These are phyloP conservation scores for Alaudala cheleensis DNA, from an alignment of 2,113 vertebrate species.

Conservation along the genomic window DNA sequence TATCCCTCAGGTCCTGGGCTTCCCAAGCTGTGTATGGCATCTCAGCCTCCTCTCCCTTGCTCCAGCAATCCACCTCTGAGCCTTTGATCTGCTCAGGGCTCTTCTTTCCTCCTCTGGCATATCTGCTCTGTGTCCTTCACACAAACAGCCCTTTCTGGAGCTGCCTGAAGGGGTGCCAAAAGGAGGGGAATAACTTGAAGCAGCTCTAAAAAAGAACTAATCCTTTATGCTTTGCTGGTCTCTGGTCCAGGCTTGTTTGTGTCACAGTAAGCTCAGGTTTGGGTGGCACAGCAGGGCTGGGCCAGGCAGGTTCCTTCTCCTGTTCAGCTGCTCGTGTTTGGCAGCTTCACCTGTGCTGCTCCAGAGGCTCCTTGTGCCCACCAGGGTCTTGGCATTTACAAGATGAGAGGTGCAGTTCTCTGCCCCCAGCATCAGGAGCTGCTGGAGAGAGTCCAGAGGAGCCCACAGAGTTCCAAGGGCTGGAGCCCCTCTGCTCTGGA, in stretches of 20 bases:
- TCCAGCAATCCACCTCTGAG: background rate
- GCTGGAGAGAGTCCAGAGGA: background rate
- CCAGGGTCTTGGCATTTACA: too few relatives aligned
- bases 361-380: background rate
- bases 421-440: background rate
- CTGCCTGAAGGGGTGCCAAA: background rate
- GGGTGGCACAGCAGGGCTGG: background rate
- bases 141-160: background rate
- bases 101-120: rapidly evolving
- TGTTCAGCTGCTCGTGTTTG: rapidly evolving
- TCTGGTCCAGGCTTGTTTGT: background rate
- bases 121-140: background rate
- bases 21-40: background rate
- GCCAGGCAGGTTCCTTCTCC: background rate
- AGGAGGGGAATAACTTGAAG: background rate
- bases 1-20: background rate
- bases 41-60: background rate
- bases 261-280: background rate
- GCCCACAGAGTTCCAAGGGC: rapidly evolving
- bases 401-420: background rate
- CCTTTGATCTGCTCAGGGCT: background rate
- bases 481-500: background rate
- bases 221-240: background rate
- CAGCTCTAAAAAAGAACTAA: background rate
- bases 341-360: background rate